Conservation (phyloP, 35 echinoderm and acorn worm species). For the Apostichopus japonicus region DNA sequence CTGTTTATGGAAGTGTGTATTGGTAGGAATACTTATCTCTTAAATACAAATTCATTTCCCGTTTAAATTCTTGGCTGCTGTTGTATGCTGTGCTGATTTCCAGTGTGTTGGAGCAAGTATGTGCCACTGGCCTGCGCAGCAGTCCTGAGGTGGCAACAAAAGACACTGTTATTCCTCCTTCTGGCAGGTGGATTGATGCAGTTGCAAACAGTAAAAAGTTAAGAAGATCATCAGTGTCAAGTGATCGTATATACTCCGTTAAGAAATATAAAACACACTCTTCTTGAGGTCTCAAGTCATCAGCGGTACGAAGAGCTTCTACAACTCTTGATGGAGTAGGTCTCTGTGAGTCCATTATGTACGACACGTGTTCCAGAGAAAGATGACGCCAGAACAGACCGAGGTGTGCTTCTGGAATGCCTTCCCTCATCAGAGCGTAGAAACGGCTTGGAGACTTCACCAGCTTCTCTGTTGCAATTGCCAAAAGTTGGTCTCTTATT, state of each 20-base stretch:
- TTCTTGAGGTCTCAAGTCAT: neutral
- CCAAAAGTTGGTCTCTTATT: neutral
- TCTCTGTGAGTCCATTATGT: neutral
- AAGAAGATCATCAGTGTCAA: neutral
- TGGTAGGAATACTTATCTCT: neutral
- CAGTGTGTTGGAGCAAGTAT: slow-evolving; percentile 1
- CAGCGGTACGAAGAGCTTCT: neutral
- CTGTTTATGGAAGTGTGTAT: neutral
- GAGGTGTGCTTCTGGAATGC: neutral
- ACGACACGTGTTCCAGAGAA: neutral
- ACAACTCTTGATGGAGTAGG: neutral
- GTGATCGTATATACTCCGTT: neutral
- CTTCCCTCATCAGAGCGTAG: slow-evolving; percentile 3
- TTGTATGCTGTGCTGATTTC: neutral
- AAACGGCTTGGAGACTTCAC: neutral
- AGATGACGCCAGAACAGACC: slow-evolving; percentile 1
- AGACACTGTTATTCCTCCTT: neutral
- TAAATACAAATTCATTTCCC: neutral
- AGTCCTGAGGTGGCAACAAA: neutral
- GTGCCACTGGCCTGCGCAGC: neutral
- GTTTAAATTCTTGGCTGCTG: neutral
- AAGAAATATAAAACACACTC: neutral
- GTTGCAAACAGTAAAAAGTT: slow-evolving; percentile 19
- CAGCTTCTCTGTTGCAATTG: neutral
- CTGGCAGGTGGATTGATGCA: slow-evolving; percentile 6